Base-by-base conservation (phyloP, 2,888 invertebrate species). In the Clanis bilineata region DNA sequence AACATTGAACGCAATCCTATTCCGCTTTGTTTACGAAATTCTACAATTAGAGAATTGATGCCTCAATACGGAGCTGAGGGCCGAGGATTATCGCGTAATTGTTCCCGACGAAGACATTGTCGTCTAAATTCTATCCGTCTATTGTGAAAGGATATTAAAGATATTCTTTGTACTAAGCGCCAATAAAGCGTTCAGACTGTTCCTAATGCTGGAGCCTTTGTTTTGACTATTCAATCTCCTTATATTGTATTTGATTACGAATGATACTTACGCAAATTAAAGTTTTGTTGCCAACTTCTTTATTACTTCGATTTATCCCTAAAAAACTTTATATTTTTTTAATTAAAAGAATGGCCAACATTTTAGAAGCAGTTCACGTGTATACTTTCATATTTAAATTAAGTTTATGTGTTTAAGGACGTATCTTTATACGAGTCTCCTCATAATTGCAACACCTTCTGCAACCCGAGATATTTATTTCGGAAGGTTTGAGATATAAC, bases 1-100 rank as follows among this genome's bases (percentile, higher is more conserved):
- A 51, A 28, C 76, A 83, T 83, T 80, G 75, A 82, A 76, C 69
- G 51, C 51, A 32, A 51, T 51, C 32, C 51, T 51, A 32, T 32
- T 32, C 51, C 51, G 51, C 32, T 51, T 70, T 74, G 74, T 77
- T 77, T 77, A 71, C 65, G 28, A 51, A 51, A 51, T 51, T 51
- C 51, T 51, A 51, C 51, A 51, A 51, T 51, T 51, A 32, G 51
- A 51, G 32, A 51, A 59, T 63, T 70, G 62, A 62, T 66, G 55
- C 62, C 64, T 62, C 64, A 64, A 51, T 51, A 28, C 51, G 32
- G 10, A 51, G 51, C 51, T 18, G 10, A 51, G 51, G 56, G 58
- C 54, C 54, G 51, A 56, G 47, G 59, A 44, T 58, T 56, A 51
- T 51, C 51, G 28, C 54, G 36, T 56, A 51, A 51, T 51, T 51